Base-by-base conservation (phyloP, 2,113 vertebrate genomes). In the Sakesphorus luctuosus region DNA sequence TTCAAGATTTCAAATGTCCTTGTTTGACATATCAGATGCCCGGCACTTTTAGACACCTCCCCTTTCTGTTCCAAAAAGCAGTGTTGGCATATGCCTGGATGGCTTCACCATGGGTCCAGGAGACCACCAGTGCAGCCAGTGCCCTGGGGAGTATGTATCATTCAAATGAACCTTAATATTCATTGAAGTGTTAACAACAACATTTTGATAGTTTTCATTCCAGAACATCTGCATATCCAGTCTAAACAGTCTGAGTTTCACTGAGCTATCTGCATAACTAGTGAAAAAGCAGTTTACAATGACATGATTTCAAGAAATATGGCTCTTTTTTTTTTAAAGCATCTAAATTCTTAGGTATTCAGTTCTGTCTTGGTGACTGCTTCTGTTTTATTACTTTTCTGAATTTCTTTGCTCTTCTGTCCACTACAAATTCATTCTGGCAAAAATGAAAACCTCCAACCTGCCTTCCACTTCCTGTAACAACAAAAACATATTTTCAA, bases 401-500 rank as follows among this genome's bases (percentile, higher is more conserved):
- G 36, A 21, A 63, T 46, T 84, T 47, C 28, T 79, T 33, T 36
- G 11, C 56, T 65, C 18, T 52, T 87, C 53, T 72, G 29, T 35
- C 81, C 31, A 56, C 10, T 76, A 33, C 35, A 89, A 87, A 91
- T 46, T 31, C 38, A 40, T n/a, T 11, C 38, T 49, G 52, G 24
- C 69, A 89, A 87, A 93, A 94, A 53, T 20, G 38, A 83, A 91
- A 83, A n/a, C 56, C 38, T 38, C 28, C 21, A 85, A 44, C n/a
- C 13, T 78, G 25, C 18, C 14, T 81, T 84, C 52, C 17, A 76
- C 25, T 18, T 23, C 8, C 3, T 36, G 63, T 40, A 89, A 84
- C 18, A 94, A 56, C 35, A 36, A 81, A 86, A 95, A 81, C 44
- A 40, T 3, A 20, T 86, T 89, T 92, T 89, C 43, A 93, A 93